Evolutionary conservation across 1,140 invertebrate genomes (phyloP).

Genomic region (Copidosoma floridanum): DNA sequence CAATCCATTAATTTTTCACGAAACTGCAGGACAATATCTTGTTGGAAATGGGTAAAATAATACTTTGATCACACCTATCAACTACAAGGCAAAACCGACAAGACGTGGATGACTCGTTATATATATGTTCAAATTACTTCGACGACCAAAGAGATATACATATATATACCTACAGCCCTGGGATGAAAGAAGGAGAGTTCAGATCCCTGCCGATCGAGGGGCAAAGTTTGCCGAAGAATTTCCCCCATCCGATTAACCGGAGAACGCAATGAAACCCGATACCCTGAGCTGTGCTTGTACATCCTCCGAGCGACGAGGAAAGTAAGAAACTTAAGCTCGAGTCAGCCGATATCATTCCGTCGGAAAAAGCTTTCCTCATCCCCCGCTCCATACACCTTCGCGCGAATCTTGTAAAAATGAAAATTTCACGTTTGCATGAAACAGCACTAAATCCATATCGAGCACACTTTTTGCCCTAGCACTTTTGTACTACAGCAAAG

Average conservation of each 20-base stretch:
- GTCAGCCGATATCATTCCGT: background rate
- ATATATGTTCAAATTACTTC: too few relatives aligned
- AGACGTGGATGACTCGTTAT: too few relatives aligned
- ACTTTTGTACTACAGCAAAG: constrained; percentile 1
- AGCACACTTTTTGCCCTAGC: background rate
- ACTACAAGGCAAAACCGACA: too few relatives aligned
- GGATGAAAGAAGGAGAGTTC: too few relatives aligned
- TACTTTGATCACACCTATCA: too few relatives aligned
- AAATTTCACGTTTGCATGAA: constrained; percentile 15
- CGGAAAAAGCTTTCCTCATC: background rate
- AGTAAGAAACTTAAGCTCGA: constrained; percentile 3
- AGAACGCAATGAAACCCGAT: constrained; percentile 2
- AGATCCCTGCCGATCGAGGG: too few relatives aligned
- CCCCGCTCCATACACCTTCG: background rate
- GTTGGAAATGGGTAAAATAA: too few relatives aligned
- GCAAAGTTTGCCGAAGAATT: background rate
- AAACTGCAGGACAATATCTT: too few relatives aligned
- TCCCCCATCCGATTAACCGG: background rate
- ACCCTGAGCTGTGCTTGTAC: background rate
- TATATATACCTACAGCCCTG: too few relatives aligned
- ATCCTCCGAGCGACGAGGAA: background rate
- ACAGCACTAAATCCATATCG: constrained; percentile 15
- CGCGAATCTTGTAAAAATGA: background rate
- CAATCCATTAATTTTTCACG: too few relatives aligned
- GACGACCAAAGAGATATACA: too few relatives aligned